Base-by-base conservation (phyloP, 2,888 invertebrate genomes). In the Diachrysia chrysitis region DNA sequence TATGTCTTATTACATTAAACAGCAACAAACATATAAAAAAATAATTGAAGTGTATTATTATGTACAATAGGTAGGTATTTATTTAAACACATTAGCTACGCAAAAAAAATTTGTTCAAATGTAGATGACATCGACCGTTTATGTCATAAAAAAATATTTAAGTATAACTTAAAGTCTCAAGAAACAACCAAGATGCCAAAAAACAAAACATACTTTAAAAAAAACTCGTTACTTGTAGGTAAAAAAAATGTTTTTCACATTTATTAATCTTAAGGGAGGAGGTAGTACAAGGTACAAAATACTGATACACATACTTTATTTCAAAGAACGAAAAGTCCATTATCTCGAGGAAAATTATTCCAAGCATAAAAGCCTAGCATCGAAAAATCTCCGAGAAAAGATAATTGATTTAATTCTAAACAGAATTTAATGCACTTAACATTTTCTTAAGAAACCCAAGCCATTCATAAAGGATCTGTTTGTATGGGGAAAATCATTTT, bases 401-500 rank as follows among this genome's bases (percentile, higher is more conserved):
- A 81, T 82, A 78, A 81, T 77, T 80, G 77, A 72, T 82, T 77
- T 82, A 75, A 74, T 76, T 79, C 67, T 75, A 76, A 79, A 82
- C 64, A 82, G 66, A 78, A 79, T 81, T 69, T 74, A 83, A 82
- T 82, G 83, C 82, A 83, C 82, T 82, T 78, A 82, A 78, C 58
- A 69, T 76, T 78, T 82, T 74, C 81, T 82, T 75, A 76, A 81
- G 77, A 59, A 62, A 53, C 71, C 72, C 71, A 53, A 46, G 32
- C 71, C 74, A 82, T 82, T 82, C 81, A 80, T 48, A 17, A 58
- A 67, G 71, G 69, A 71, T 72, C 67, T 60, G 57, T 82, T 80
- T 80, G 81, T 82, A 73, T 79, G 73, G 67, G 86, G 88, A 85
- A 89, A 90, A 90, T 92, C 86, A 90, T 91, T 92, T 87, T 87